Evolutionary conservation across 1,140 invertebrate genomes (phyloP).

Genomic region (Caerostris darwini): DNA sequence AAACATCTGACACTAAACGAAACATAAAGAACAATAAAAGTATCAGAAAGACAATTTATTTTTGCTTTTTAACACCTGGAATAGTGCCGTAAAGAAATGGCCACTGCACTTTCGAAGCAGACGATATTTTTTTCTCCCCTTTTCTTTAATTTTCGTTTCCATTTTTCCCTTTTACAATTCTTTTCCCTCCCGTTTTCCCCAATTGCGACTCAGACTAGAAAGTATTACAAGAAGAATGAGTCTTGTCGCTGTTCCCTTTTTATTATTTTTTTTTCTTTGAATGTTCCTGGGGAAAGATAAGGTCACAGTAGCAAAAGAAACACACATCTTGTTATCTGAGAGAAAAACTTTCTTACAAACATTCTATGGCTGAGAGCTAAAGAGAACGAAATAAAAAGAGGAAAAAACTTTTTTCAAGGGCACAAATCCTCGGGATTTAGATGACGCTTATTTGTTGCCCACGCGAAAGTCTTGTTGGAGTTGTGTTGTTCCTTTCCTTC

Average conservation of each 20-base stretch:
- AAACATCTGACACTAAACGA: too few species aligned
- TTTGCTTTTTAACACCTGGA: neutral
- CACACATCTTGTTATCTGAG: constrained; percentile 9
- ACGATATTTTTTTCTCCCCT: neutral
- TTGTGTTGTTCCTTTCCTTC: neutral
- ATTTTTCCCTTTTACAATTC: neutral
- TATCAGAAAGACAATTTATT: neutral
- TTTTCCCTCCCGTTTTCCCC: too few species aligned
- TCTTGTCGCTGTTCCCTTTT: neutral
- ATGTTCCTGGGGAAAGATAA: neutral
- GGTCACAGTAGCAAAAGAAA: neutral
- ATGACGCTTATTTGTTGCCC: constrained; percentile 18
- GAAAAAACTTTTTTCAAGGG: neutral
- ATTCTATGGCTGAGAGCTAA: neutral
- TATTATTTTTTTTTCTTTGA: neutral
- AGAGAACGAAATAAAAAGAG: neutral
- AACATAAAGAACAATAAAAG: neutral
- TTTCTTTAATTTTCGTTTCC: neutral
- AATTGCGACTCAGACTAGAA: too few species aligned
- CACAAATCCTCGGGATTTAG: constrained; percentile 6
- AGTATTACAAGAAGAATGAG: neutral
- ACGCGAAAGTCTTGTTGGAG: too few species aligned
- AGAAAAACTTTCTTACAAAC: constrained; percentile 6
- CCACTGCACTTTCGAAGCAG: neutral
- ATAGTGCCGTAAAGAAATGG: neutral